These are phyloP conservation scores for Hypothenemus hampei DNA, from an alignment of 1,140 invertebrate genomes.

Conservation along the genomic window DNA sequence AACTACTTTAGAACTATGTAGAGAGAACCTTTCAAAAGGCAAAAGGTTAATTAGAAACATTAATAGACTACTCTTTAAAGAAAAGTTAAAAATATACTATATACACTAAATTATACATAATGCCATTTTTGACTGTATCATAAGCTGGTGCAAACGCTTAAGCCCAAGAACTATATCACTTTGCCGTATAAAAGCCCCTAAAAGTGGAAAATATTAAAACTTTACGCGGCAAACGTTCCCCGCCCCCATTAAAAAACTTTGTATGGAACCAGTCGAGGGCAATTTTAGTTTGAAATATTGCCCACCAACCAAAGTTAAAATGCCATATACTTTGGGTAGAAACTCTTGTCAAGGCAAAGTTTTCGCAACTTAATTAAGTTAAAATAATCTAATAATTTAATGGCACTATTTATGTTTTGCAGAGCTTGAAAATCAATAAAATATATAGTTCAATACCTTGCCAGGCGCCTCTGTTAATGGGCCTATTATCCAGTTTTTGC, in stretches of 20 bases:
- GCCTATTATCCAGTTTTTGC: slow-evolving; percentile 62
- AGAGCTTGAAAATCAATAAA: neutral
- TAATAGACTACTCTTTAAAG: too few relatives aligned
- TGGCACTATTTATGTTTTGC: neutral
- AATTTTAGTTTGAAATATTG: slow-evolving; percentile 11
- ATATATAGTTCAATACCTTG: slow-evolving; percentile 47
- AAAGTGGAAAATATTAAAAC: too few relatives aligned
- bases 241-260: slow-evolving; percentile 7
- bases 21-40: too few relatives aligned
- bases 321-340: neutral
- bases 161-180: too few relatives aligned
- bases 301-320: neutral
- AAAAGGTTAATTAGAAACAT: too few relatives aligned
- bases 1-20: too few relatives aligned
- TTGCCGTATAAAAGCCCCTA: too few relatives aligned
- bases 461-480: slow-evolving; percentile 59
- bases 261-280: slow-evolving; percentile 1
- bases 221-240: neutral
- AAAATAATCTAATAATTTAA: neutral
- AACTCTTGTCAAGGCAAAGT: neutral
- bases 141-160: too few relatives aligned
- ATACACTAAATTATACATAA: too few relatives aligned
- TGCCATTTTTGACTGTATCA: too few relatives aligned
- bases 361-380: slow-evolving; percentile 1
- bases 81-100: too few relatives aligned